These are phyloP conservation scores for Oikopleura dioica DNA, from an alignment of 23 tunicate species.

Conservation along the genomic window DNA sequence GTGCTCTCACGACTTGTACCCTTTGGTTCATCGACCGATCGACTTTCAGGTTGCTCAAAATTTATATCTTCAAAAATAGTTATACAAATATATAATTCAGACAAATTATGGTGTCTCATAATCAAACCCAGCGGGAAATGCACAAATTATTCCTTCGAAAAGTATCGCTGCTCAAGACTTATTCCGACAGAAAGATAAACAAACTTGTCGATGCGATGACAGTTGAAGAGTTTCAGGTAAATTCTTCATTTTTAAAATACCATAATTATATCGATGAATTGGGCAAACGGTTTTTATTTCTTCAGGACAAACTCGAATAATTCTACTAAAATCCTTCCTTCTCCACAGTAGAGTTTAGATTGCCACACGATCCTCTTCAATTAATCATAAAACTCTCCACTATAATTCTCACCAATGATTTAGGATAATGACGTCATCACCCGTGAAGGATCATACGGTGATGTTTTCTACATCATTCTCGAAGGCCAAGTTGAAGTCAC, in stretches of 20 bases:
- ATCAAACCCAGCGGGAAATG: not conserved
- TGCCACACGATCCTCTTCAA: too few relatives aligned
- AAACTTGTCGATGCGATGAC: slow-evolving; percentile 65
- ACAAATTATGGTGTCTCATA: slow-evolving; percentile 30
- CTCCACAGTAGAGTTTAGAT: too few relatives aligned
- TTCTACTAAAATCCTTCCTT: not conserved
- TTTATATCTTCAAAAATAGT: too few relatives aligned
- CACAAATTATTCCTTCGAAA: slow-evolving; percentile 15
- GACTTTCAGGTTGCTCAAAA: too few relatives aligned
- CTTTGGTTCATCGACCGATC: slow-evolving; percentile 56
- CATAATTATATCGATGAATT: slow-evolving; percentile 49
- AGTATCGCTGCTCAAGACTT: slow-evolving; percentile 27
- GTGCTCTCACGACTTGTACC: slow-evolving; percentile 38
- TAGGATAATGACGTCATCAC: not conserved
- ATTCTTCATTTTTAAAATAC: too few relatives aligned
- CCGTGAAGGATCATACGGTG: slow-evolving; percentile 55
- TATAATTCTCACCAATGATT: not conserved
- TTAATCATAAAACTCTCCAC: too few relatives aligned
- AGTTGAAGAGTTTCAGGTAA: slow-evolving; percentile 36
- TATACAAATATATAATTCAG: too few relatives aligned
- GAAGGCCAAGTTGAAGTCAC: slow-evolving; percentile 75
- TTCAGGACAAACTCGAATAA: not conserved
- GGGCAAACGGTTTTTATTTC: slow-evolving; percentile 16
- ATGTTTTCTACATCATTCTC: slow-evolving; percentile 61
- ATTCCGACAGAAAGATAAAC: slow-evolving; percentile 24